Evolutionary conservation across 2,797 vertebrate genomes (phyloP).

Genomic region (Dipus sagitta): DNA sequence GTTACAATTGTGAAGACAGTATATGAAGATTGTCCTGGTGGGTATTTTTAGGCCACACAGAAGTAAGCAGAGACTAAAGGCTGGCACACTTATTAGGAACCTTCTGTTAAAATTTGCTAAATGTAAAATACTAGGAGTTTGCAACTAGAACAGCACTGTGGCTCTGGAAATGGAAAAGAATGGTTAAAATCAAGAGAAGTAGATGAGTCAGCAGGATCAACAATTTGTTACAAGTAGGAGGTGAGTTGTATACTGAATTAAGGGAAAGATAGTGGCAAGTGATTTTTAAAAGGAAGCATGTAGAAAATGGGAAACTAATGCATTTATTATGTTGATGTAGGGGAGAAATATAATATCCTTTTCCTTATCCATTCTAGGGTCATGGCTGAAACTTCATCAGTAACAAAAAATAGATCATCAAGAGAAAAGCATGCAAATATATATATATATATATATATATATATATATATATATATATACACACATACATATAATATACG

Average conservation of each 20-base stretch:
- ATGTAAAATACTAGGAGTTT: slow-evolving; percentile 38
- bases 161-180: slow-evolving; percentile 26
- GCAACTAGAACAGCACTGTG: not conserved
- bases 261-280: not conserved
- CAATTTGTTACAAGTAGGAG: slow-evolving; percentile 13
- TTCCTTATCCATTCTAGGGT: not conserved
- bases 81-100: slow-evolving; percentile 1
- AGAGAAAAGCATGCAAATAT: not conserved
- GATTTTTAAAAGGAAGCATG: slow-evolving; percentile 28
- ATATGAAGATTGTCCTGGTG: not conserved
- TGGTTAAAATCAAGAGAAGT: slow-evolving; percentile 22
- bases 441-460: too few species aligned
- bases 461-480: too few species aligned
- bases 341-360: not conserved
- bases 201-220: slow-evolving; percentile 18
- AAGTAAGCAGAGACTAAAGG: slow-evolving; percentile 30
- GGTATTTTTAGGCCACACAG: not conserved
- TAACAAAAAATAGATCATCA: not conserved
- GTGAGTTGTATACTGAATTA: slow-evolving; percentile 40
- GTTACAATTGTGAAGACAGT: not conserved
- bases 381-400: not conserved
- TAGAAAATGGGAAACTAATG: slow-evolving; percentile 51
- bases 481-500: not conserved
- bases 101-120: slow-evolving; percentile 25
- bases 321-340: slow-evolving; percentile 8